phyloP scores from a whole-genome alignment of 2,888 invertebrate species.

The Proisotoma minuta region DNA sequence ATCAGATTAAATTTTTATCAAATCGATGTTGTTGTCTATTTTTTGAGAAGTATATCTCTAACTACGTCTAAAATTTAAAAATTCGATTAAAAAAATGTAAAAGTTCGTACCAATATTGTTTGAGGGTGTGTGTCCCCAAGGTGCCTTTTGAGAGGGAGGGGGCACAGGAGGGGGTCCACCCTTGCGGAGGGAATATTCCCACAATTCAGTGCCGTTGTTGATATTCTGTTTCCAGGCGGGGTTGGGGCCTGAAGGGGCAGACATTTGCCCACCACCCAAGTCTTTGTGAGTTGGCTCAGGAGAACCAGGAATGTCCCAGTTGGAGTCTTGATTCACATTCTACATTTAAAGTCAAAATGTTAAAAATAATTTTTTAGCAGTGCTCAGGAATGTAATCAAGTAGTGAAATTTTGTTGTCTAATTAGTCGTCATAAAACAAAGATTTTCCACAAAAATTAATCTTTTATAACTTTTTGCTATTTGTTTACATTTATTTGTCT shows the following conservation, averaged over 20 bases:
- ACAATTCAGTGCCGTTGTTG: constrained; percentile 83
- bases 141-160: constrained; percentile 75
- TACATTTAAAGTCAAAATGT: constrained; percentile 57
- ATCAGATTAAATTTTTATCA: neutral
- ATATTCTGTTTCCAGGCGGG: constrained; percentile 73
- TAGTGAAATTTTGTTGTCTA: too few species aligned
- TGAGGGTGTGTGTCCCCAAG: constrained; percentile 89
- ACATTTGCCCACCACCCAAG: constrained; percentile 49
- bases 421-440: too few species aligned
- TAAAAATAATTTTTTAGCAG: too few species aligned
- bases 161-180: constrained; percentile 66
- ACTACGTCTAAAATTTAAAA: neutral
- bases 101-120: constrained; percentile 65
- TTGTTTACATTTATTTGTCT: neutral
- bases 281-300: constrained; percentile 69
- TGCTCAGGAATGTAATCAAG: too few species aligned
- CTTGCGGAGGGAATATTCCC: constrained; percentile 86
- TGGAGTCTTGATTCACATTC: constrained; percentile 89
- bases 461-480: too few species aligned
- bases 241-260: constrained; percentile 26
- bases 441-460: too few species aligned
- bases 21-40: neutral
- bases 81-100: neutral
- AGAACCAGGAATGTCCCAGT: constrained; percentile 73
- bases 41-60: neutral